phyloP scores from a whole-genome alignment of 2,113 vertebrate species.

The Nipponia nippon region DNA sequence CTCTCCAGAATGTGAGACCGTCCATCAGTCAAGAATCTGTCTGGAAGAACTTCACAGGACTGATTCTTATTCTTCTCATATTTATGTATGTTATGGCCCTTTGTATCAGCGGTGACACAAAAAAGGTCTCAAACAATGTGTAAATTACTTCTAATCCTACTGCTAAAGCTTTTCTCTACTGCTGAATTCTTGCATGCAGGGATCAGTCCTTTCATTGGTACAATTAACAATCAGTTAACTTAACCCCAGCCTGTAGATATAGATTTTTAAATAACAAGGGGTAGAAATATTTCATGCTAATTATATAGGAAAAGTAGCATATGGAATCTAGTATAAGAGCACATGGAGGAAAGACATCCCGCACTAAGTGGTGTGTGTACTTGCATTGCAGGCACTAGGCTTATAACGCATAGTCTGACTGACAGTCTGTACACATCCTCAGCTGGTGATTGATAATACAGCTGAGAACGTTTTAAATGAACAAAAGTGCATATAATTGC shows the following conservation, averaged over 20 bases:
- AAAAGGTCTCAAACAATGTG: neutral
- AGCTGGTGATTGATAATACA: constrained; percentile 49
- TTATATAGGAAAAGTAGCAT: neutral
- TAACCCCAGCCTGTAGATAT: neutral
- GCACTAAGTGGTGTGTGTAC: neutral
- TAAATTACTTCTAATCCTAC: neutral
- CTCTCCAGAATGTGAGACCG: neutral
- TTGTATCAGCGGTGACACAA: neutral
- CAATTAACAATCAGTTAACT: neutral
- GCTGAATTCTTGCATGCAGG: neutral
- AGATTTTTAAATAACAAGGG: neutral
- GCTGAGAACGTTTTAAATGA: constrained; percentile 59
- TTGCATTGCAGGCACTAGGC: neutral
- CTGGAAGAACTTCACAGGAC: neutral
- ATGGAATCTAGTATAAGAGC: neutral
- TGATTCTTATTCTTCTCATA: neutral
- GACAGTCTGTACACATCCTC: neutral
- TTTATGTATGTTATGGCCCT: neutral
- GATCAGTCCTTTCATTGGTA: neutral
- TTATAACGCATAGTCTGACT: neutral
- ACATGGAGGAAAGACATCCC: neutral
- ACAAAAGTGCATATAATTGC: constrained; percentile 40
- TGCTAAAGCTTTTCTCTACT: neutral
- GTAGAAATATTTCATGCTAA: neutral
- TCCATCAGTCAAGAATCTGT: neutral